Percentiles rank a stretch among this genome's conserved stretches.
Conservation (phyloP, 2,888 invertebrate genomes). For the Leptarthrus brevirostris region DNA sequence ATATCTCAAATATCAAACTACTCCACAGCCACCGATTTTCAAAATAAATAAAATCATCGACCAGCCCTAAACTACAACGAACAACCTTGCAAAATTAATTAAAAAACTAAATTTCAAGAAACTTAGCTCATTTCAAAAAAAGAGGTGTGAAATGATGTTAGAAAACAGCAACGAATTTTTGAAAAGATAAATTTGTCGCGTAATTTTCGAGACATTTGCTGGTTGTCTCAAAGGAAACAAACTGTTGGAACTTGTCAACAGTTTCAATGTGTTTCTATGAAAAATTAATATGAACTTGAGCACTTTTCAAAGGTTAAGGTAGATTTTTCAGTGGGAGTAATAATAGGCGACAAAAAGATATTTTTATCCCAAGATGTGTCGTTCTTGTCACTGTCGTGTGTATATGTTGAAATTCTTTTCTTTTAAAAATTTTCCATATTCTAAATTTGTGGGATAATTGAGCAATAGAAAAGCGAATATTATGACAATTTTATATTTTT, state of each 20-base stretch:
- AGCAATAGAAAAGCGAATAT: background rate
- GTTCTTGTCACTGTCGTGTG: background rate
- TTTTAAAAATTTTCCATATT: background rate
- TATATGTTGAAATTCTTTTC: background rate
- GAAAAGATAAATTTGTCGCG: no score
- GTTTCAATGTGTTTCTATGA: background rate
- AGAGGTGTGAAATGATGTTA: no score
- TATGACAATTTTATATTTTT: background rate
- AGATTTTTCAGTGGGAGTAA: background rate
- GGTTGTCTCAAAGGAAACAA: background rate
- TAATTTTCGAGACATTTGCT: no score
- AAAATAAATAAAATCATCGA: no score
- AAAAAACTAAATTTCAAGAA: no score
- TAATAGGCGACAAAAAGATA: background rate
- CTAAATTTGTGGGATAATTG: background rate
- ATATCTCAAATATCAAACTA: no score
- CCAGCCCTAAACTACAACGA: no score
- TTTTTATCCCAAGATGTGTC: background rate
- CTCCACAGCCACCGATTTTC: no score
- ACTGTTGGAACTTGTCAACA: background rate
- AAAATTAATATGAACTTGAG: slow-evolving; percentile 29
- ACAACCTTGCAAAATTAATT: no score
- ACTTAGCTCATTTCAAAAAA: no score
- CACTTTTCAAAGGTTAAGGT: slow-evolving; percentile 20
- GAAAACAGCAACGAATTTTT: no score